phyloP scores from a whole-genome alignment of 2,797 vertebrate genomes.

The Saguinus oedipus region DNA sequence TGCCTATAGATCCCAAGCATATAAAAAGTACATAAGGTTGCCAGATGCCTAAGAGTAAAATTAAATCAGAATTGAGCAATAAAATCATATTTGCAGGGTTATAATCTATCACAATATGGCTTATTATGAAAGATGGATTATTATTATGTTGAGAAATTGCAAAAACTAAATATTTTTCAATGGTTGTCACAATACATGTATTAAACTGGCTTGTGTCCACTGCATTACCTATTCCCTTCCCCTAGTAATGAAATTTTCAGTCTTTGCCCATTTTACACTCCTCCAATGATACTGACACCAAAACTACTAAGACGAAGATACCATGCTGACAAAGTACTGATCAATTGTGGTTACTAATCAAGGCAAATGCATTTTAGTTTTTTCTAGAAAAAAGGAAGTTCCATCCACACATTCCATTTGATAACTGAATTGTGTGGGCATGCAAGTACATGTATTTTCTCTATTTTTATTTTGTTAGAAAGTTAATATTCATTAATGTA shows the following conservation, averaged over 20 bases:
- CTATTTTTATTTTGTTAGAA: background rate
- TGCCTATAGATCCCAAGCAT: background rate
- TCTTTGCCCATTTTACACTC: background rate
- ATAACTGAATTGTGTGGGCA: background rate
- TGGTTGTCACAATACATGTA: background rate
- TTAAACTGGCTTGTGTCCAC: background rate
- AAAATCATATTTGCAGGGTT: background rate
- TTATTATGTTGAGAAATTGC: background rate
- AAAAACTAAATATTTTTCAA: background rate
- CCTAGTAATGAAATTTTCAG: background rate
- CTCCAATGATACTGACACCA: background rate
- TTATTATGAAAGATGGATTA: background rate
- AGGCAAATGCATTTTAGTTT: background rate
- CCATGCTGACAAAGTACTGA: background rate
- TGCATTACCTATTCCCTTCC: background rate
- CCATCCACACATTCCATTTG: background rate
- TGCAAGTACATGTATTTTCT: background rate
- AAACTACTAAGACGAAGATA: background rate
- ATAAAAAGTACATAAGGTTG: background rate
- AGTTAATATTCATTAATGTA: background rate
- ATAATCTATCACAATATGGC: background rate
- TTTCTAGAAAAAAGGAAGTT: background rate
- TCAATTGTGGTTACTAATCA: background rate
- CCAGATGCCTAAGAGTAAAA: background rate
- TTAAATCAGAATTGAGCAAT: background rate